phyloP scores from a whole-genome alignment of 2,113 vertebrate species.

The Etheostoma spectabile region DNA sequence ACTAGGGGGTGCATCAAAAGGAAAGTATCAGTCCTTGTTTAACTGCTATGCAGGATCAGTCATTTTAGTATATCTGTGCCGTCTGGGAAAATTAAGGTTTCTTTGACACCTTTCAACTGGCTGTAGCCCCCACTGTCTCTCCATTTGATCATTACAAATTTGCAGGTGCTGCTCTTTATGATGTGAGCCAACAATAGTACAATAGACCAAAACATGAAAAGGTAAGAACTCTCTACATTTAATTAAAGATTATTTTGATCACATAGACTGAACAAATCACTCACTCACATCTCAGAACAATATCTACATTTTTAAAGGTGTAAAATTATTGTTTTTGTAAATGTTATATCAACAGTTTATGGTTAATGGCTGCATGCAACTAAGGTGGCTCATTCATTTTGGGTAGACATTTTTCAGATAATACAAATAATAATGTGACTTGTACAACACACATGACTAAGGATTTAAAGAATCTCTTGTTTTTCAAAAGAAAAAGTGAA shows the following conservation, averaged over 20 bases:
- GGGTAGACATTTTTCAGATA: background rate
- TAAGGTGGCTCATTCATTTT: background rate
- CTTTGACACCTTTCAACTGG: slow-evolving; percentile 37
- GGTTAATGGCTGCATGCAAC: background rate
- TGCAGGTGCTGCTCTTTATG: slow-evolving; percentile 55
- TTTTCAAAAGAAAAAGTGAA: background rate
- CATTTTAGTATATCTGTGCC: slow-evolving; percentile 32
- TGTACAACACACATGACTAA: background rate
- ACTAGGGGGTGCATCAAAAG: slow-evolving; percentile 12
- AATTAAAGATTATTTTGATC: background rate
- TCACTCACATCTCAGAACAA: background rate
- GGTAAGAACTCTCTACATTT: slow-evolving; percentile 17
- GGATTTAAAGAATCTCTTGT: background rate
- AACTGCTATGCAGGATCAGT: background rate
- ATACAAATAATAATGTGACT: background rate
- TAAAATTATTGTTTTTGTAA: background rate
- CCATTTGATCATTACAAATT: slow-evolving; percentile 65
- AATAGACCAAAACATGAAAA: slow-evolving; percentile 36
- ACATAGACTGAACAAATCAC: background rate
- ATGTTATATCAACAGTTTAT: background rate
- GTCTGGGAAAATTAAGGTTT: slow-evolving; percentile 53
- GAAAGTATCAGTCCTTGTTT: background rate
- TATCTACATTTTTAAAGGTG: background rate
- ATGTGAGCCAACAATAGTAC: slow-evolving; percentile 34
- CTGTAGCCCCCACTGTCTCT: slow-evolving; percentile 36